Evolutionary conservation across 2,797 vertebrate genomes (phyloP).

Genomic region (Euphonia xanthogaster): DNA sequence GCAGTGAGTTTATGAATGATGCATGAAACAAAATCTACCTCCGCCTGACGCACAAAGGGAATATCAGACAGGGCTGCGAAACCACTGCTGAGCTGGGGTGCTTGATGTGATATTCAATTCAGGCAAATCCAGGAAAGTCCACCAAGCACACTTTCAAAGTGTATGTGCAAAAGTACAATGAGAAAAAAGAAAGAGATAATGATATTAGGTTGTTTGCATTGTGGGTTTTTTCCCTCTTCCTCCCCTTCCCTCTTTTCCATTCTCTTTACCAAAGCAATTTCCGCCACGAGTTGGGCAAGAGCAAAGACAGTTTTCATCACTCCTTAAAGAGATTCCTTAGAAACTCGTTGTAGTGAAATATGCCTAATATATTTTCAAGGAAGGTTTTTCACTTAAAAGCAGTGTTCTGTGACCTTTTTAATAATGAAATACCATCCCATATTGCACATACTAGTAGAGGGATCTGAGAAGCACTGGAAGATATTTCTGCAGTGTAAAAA

Average conservation of each 20-base stretch:
- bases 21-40: constrained; percentile 51
- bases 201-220: neutral
- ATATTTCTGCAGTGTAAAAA: neutral
- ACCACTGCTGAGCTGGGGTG: neutral
- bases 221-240: neutral
- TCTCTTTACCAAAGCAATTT: neutral
- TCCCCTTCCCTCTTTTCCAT: neutral
- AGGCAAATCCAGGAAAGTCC: neutral
- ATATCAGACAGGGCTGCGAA: neutral
- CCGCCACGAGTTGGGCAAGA: neutral
- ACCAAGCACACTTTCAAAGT: constrained; percentile 1
- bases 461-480: neutral
- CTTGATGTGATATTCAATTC: constrained; percentile 1
- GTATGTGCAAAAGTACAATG: neutral
- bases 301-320: neutral
- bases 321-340: neutral
- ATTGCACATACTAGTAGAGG: neutral
- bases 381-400: neutral
- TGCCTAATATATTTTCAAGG: neutral
- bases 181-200: neutral
- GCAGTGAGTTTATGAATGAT: constrained; percentile 57
- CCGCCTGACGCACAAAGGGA: neutral
- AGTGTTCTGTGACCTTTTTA: neutral
- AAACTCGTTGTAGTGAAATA: neutral
- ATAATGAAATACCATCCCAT: neutral